phyloP scores from a whole-genome alignment of 2,888 invertebrate species.

The Gymnoscelis rufifasciata region DNA sequence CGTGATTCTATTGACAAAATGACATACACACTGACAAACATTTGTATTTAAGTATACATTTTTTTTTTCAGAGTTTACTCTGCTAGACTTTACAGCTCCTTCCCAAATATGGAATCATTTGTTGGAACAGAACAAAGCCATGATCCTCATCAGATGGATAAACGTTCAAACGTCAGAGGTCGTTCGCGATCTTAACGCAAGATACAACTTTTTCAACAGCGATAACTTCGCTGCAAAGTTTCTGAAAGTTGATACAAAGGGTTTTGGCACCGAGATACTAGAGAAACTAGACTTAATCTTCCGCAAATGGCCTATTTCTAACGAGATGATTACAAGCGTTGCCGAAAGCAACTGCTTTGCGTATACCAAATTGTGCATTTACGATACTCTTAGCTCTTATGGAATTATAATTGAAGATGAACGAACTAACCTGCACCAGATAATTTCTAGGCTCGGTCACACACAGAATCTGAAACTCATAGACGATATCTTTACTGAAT shows the following conservation, averaged over 20 bases:
- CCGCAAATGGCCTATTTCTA: slow-evolving; percentile 74
- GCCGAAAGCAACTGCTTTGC: slow-evolving; percentile 65
- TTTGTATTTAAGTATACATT: no score
- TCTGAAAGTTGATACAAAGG: slow-evolving; percentile 64
- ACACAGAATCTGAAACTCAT: slow-evolving; percentile 75
- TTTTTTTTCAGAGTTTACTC: slow-evolving; percentile 67
- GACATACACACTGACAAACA: no score
- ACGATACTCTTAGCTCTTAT: slow-evolving; percentile 80
- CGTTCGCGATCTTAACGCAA: slow-evolving; percentile 68
- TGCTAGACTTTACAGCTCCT: slow-evolving; percentile 72
- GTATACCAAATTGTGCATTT: slow-evolving; percentile 76
- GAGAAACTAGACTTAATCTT: slow-evolving; percentile 74
- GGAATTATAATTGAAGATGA: slow-evolving; percentile 83
- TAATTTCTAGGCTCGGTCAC: slow-evolving; percentile 80
- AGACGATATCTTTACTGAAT: slow-evolving; percentile 75
- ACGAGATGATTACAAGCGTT: slow-evolving; percentile 79
- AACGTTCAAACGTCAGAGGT: slow-evolving; percentile 74
- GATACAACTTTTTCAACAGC: slow-evolving; percentile 67
- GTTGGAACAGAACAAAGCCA: slow-evolving; percentile 77
- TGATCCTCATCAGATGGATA: slow-evolving; percentile 81
- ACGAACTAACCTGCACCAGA: slow-evolving; percentile 69
- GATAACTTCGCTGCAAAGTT: slow-evolving; percentile 64
- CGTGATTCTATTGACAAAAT: no score
- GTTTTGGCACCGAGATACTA: slow-evolving; percentile 54
- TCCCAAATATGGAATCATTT: slow-evolving; percentile 81